Conservation (phyloP, 1,140 invertebrate genomes). For the Mesaphorura yosii region DNA sequence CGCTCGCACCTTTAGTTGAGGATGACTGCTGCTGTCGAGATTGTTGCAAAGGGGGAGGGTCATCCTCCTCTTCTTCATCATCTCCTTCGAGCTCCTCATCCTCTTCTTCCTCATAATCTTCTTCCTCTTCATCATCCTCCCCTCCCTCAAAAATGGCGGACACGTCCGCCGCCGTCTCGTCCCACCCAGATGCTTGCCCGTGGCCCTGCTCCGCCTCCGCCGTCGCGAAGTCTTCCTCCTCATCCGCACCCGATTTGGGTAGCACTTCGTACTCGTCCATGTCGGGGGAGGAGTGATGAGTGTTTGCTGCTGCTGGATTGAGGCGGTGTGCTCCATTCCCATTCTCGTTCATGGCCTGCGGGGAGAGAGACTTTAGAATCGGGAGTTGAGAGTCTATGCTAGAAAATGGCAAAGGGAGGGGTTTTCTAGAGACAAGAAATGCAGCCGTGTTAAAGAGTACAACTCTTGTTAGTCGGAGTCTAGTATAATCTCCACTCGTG, state of each 20-base stretch:
- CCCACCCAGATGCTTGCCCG: constrained; percentile 2
- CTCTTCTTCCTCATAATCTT: constrained; percentile 35
- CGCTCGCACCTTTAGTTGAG: no score
- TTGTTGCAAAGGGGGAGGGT: not conserved
- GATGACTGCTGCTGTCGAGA: no score
- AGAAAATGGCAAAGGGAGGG: not conserved
- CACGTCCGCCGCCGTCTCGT: constrained; percentile 33
- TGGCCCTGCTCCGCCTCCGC: not conserved
- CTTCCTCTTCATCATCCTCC: constrained; percentile 28
- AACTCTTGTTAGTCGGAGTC: not conserved
- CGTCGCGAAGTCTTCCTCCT: not conserved
- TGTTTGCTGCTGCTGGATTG: not conserved
- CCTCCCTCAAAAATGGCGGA: constrained; percentile 31
- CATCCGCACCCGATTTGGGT: constrained; percentile 19
- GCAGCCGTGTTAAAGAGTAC: not conserved
- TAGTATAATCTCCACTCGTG: not conserved
- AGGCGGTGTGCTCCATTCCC: constrained; percentile 4
- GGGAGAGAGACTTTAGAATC: not conserved
- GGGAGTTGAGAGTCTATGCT: not conserved
- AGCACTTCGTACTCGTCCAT: constrained; percentile 36
- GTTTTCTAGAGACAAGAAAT: not conserved
- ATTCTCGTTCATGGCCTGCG: not conserved
- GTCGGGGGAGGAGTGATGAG: constrained; percentile 32
- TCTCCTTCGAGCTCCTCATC: constrained; percentile 24
- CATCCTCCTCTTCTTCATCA: constrained; percentile 18